Evolutionary conservation across 2,797 vertebrate genomes (phyloP), one percentile per base, ranked within the genome.

Genomic region (Hipposideros larvatus): DNA sequence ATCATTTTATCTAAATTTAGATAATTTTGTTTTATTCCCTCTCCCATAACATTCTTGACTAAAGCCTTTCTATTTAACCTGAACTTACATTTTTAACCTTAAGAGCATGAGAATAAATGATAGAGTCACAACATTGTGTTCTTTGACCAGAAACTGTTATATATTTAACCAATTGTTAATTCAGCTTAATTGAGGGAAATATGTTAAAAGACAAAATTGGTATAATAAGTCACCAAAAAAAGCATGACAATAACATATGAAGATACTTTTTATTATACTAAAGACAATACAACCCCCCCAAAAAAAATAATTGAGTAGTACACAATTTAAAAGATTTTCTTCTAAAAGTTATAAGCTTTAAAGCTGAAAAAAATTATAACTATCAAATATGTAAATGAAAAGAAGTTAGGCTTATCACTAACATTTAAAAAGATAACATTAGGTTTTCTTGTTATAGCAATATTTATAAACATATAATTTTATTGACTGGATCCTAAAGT

Each of bases 231-330:
- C 31, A 84, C 34, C 13, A 51, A 34, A 93, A 75, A 61, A 94
- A 5, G 13, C 79, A 93, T 94, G 63, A 93, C 57, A 90, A 43
- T 87, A 68, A 28, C 65, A 51, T 79, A 55, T 79, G 91, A 92
- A 73, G 85, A 91, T 63, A 73, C 8, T 66, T 95, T 90, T 97
- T 97, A 96, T 96, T 97, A 87, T 77, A 71, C 71, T 91, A 87
- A 90, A 97, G 88, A 91, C 43, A 82, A 82, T 78, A 74, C 41
- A 95, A 95, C 84, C 26, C 37, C 6, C 6, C 6, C 78, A 90
- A 61, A 71, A 74, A 55, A 77, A 43, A 89, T 15, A 93, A 90
- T n/a, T 75, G 21, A 95, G 21, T 78, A 68, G 4, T 87, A 87
- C 46, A 71, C 73, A 91, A 88, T 59, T 93, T 96, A 68, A 90